These are phyloP conservation scores for Macrosiphum euphorbiae DNA, from an alignment of 2,888 invertebrate species.

Conservation along the genomic window DNA sequence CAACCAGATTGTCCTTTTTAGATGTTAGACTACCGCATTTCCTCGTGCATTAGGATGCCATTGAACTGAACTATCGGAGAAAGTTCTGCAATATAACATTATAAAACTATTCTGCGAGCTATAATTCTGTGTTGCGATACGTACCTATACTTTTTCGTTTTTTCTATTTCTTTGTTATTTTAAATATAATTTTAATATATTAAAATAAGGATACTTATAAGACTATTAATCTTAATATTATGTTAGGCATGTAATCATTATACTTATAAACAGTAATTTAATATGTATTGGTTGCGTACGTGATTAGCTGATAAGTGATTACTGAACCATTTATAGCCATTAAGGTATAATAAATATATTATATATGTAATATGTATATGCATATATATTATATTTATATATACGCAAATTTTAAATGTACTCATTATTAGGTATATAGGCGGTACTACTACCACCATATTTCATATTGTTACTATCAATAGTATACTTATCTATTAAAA, in stretches of 20 bases:
- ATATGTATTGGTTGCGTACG: background rate
- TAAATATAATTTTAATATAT: background rate
- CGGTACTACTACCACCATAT: background rate
- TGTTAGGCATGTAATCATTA: background rate
- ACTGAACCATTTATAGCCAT: background rate
- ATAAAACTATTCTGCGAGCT: background rate
- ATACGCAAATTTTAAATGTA: background rate
- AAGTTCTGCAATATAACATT: constrained; percentile 37
- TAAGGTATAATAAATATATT: background rate
- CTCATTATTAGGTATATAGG: background rate
- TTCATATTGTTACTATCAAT: too few species aligned
- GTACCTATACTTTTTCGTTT: background rate
- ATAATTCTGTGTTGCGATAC: background rate
- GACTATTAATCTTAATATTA: background rate
- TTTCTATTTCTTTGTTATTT: constrained; percentile 1
- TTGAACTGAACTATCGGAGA: constrained; percentile 52
- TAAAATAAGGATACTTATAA: background rate
- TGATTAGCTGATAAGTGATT: too few species aligned
- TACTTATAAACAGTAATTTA: background rate
- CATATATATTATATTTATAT: background rate
- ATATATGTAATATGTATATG: too few species aligned
- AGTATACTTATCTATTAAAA: background rate
- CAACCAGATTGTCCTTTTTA: constrained; percentile 49
- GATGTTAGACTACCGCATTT: constrained; percentile 22
- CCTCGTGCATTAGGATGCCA: constrained; percentile 17